Conservation (phyloP, 2,888 invertebrate genomes). For the Phorcus lineatus region DNA sequence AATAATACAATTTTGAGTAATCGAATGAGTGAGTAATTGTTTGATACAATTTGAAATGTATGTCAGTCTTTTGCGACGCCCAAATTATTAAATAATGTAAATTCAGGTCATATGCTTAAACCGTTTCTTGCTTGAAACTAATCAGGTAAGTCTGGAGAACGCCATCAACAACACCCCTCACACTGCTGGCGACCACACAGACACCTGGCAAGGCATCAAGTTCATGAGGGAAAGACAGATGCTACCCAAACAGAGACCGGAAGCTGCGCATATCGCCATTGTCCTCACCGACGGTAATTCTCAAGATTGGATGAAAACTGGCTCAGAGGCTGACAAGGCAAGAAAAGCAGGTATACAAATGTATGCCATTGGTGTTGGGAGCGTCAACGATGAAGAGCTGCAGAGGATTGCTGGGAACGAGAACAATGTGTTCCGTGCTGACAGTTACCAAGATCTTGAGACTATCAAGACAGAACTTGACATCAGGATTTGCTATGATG, state of each 20-base stretch:
- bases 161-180: slow-evolving; percentile 2
- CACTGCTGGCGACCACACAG: slow-evolving; percentile 5
- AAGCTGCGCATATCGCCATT: slow-evolving; percentile 40
- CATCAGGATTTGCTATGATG: slow-evolving; percentile 30
- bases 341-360: slow-evolving; percentile 32
- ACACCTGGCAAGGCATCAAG: slow-evolving; percentile 30
- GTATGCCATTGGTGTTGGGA: slow-evolving; percentile 41
- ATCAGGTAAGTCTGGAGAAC: neutral
- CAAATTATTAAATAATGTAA: too few species aligned
- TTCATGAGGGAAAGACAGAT: slow-evolving; percentile 38
- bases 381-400: slow-evolving; percentile 34
- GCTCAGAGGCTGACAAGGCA: slow-evolving; percentile 24
- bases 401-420: slow-evolving; percentile 35
- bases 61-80: too few species aligned
- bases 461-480: slow-evolving; percentile 35
- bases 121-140: too few species aligned
- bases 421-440: slow-evolving; percentile 33
- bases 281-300: slow-evolving; percentile 43
- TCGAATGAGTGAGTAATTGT: too few species aligned
- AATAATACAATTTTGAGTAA: too few species aligned
- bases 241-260: slow-evolving; percentile 23
- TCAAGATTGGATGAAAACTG: slow-evolving; percentile 9
- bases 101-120: too few species aligned
- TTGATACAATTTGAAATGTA: too few species aligned
- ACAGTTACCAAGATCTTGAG: slow-evolving; percentile 36